These are phyloP conservation scores for Chorisops tibialis DNA, from an alignment of 2,888 invertebrate species.

Conservation along the genomic window DNA sequence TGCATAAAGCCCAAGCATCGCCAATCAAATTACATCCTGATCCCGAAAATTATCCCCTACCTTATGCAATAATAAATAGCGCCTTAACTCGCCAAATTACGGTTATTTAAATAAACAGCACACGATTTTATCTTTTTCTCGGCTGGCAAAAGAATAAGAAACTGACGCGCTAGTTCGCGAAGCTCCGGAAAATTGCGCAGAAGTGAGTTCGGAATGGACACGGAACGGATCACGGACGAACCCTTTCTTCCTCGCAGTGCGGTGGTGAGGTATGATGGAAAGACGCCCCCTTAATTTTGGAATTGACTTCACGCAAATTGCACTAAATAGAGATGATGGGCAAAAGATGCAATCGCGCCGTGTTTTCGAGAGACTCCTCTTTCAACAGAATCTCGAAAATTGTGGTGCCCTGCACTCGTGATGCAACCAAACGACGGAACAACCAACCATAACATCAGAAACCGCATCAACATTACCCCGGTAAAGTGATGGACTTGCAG, in stretches of 20 bases:
- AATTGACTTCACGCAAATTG: constrained; percentile 38
- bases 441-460: not conserved
- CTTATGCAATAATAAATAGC: constrained; percentile 42
- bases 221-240: constrained; percentile 1
- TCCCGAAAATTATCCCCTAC: constrained; percentile 29
- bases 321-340: constrained; percentile 32
- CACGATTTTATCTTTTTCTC: constrained; percentile 44
- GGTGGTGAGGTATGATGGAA: constrained; percentile 45
- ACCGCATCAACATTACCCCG: not conserved
- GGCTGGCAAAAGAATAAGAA: too few species aligned
- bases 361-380: constrained; percentile 9
- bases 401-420: not conserved
- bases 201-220: constrained; percentile 17
- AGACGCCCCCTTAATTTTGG: constrained; percentile 43
- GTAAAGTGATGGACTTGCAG: not conserved
- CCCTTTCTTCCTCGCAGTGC: constrained; percentile 3
- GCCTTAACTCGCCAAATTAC: constrained; percentile 44
- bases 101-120: constrained; percentile 52
- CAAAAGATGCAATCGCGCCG: constrained; percentile 15
- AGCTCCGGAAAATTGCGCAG: constrained; percentile 18
- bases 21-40: constrained; percentile 30
- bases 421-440: not conserved
- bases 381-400: constrained; percentile 14
- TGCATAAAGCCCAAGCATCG: constrained; percentile 13
- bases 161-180: not conserved